These are phyloP conservation scores for Drosophila pruinosa DNA, from an alignment of 1,140 invertebrate species.

Conservation along the genomic window DNA sequence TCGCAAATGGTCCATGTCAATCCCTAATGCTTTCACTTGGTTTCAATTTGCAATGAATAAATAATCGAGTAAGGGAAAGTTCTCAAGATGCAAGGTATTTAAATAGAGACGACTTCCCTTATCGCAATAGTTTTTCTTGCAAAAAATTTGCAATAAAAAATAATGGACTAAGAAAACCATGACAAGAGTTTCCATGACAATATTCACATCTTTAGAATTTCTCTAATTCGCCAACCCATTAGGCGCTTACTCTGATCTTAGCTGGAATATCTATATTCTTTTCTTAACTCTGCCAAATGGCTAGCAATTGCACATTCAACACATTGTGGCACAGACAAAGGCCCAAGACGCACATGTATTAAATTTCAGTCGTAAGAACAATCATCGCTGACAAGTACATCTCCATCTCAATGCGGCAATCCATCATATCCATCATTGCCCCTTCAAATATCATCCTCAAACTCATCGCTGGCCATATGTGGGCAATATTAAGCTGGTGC, in stretches of 20 bases:
- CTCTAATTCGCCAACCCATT: slow-evolving; percentile 14
- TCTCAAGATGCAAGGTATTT: neutral
- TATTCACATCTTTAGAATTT: neutral
- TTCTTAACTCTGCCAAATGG: slow-evolving; percentile 15
- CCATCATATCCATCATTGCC: slow-evolving; percentile 46
- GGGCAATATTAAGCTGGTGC: slow-evolving; percentile 71
- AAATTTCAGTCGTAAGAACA: slow-evolving; percentile 18
- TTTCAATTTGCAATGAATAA: slow-evolving; percentile 27
- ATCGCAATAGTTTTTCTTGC: neutral
- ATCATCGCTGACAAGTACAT: slow-evolving; percentile 48
- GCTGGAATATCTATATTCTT: slow-evolving; percentile 32
- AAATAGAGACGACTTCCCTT: neutral
- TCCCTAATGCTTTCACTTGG: slow-evolving; percentile 44
- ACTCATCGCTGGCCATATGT: slow-evolving; percentile 53
- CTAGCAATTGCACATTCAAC: slow-evolving; percentile 47
- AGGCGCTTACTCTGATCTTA: slow-evolving; percentile 42
- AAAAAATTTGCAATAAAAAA: neutral
- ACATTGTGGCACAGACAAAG: slow-evolving; percentile 44
- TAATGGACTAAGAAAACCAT: no score
- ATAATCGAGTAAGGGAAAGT: neutral
- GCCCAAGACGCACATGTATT: slow-evolving; percentile 1
- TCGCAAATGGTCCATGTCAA: slow-evolving; percentile 72
- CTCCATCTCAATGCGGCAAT: slow-evolving; percentile 46
- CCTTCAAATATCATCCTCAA: neutral
- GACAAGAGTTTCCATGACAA: no score